A percentile compares a stretch with the other conserved stretches of the same genome.
Evolutionary conservation across 2,113 vertebrate genomes (phyloP).

Genomic region (Progne subis): DNA sequence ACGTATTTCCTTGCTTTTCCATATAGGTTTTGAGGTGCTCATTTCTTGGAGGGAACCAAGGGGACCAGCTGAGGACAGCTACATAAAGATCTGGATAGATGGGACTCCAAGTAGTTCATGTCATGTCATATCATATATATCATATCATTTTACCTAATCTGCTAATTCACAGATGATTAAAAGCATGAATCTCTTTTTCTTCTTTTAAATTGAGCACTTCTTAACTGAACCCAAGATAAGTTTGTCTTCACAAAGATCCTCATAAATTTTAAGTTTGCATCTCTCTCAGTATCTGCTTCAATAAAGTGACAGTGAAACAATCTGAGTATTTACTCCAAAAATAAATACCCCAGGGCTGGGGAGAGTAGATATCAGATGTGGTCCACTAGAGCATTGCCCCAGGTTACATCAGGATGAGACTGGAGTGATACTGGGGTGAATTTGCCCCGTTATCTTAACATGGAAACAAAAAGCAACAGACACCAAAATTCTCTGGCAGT

Average conservation of each 20-base stretch:
- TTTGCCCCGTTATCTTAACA: not conserved
- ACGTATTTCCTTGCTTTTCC: not conserved
- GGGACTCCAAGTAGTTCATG: not conserved
- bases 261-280: not conserved
- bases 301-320: not conserved
- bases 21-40: not conserved
- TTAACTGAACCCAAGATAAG: not conserved
- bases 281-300: not conserved
- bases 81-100: not conserved
- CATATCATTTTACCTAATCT: not conserved
- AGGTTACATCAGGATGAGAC: not conserved
- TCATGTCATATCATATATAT: not conserved
- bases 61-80: not conserved
- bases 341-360: not conserved
- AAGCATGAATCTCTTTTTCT: fast-evolving
- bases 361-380: not conserved
- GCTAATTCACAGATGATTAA: not conserved
- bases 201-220: not conserved
- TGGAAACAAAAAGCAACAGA: not conserved
- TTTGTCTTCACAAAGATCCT: not conserved
- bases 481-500: not conserved
- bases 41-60: not conserved
- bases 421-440: not conserved
- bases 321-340: not conserved
- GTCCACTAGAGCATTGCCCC: not conserved